A percentile compares a stretch with the other conserved stretches of the same genome.
phyloP scores from a whole-genome alignment of 2,888 invertebrate genomes.

The Orthosia cruda region DNA sequence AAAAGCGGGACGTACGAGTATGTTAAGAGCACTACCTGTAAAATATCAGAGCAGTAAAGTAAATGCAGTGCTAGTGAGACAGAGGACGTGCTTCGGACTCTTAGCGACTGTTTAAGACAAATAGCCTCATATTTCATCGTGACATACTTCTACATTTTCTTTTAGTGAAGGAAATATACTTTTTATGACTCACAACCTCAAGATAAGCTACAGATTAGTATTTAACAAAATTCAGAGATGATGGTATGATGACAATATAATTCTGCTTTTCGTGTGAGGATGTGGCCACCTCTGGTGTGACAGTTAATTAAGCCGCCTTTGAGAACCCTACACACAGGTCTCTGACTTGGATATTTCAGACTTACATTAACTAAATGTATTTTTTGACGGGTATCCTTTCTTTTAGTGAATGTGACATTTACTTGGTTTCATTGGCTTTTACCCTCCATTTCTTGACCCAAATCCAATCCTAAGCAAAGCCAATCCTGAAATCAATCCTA shows the following conservation, averaged over 20 bases:
- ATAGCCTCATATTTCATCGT: slow-evolving; percentile 68
- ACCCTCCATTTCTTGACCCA: no score
- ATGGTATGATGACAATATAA: neutral
- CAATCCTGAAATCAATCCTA: no score
- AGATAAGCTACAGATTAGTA: neutral
- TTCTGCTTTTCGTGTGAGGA: neutral
- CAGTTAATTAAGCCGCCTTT: no score
- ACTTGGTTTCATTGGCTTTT: no score
- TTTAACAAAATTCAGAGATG: neutral
- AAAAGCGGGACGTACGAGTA: slow-evolving; percentile 86
- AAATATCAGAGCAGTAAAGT: slow-evolving; percentile 91
- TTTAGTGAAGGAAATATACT: slow-evolving; percentile 27
- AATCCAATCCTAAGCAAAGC: no score
- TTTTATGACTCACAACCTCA: slow-evolving; percentile 18
- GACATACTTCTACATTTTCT: slow-evolving; percentile 67
- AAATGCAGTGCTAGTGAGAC: slow-evolving; percentile 87
- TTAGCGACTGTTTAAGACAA: slow-evolving; percentile 74
- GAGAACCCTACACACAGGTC: no score
- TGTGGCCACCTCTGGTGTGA: no score
- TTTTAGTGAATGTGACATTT: no score
- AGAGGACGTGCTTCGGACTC: slow-evolving; percentile 83
- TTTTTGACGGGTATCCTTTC: no score
- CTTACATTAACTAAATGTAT: no score
- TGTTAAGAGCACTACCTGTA: slow-evolving; percentile 91
- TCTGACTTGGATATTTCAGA: no score